Base-by-base conservation (phyloP, 2,888 invertebrate species). In the Caenorhabditis sp. region DNA sequence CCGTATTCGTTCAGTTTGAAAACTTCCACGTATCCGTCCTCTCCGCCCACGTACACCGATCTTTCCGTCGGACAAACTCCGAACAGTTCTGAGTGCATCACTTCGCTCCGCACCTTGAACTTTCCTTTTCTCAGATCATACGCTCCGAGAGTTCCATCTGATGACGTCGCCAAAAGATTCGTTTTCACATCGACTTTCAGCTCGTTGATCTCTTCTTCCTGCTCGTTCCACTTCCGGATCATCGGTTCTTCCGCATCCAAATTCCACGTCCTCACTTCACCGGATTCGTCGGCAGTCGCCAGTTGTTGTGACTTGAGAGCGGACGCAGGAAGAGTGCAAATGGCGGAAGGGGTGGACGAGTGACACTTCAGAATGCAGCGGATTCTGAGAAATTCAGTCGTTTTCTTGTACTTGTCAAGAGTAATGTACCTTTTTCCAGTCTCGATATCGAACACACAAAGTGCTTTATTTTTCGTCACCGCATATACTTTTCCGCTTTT, bases 201-300 rank as follows among this genome's bases (percentile, higher is more conserved):
- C 17, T 79, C 79, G 59, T 83, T 83, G 41, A 83, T 74, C 17
- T 80, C 74, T 63, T 84, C 83, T 9, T 81, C 80, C 35, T 85
- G 85, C 11, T 85, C 82, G 8, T 77, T 79, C 74, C 79, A 85
- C 46, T 72, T 73, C 48, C 78, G 71, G 32, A 86, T 66, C 30
- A 77, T 43, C 1, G 85, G 78, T 6, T 62, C 35, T 1, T 56
- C 62, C 15, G 73, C 53, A 13, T 79, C 77, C 37, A 85, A 74
- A 70, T 86, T 84, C 85, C 85, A 86, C 27, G 83, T 82, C 46
- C 80, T 75, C 48, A 86, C 85, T 66, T 84, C 76, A 55, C 86
- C 86, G 2, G 72, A 63, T 41, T 86, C 86, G 30, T 84, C 82
- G 6, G 81, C 85, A 1, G 84, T 85, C 2, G 82, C 85, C 30